Percentiles rank a stretch among this genome's conserved stretches.
phyloP scores from a whole-genome alignment of 2,113 vertebrate species.

The Rafetus swinhoei region DNA sequence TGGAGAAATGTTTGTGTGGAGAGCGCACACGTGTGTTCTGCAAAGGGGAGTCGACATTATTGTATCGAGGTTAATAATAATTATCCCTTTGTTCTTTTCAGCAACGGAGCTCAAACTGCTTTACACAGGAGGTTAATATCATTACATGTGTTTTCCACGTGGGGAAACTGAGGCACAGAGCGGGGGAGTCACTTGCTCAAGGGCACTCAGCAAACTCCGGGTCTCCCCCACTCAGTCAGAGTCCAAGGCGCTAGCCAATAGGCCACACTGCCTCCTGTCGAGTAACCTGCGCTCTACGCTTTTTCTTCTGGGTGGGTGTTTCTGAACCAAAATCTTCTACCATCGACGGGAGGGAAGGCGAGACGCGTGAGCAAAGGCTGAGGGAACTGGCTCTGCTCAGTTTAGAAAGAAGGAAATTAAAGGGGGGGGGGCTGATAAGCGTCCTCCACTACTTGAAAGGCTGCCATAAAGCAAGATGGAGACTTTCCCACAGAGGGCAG shows the following conservation, averaged over 20 bases:
- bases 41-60: rapidly evolving
- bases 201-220: neutral
- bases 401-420: neutral
- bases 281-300: neutral
- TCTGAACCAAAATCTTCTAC: neutral
- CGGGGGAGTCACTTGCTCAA: rapidly evolving
- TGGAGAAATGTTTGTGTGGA: neutral
- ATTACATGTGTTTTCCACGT: neutral
- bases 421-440: neutral
- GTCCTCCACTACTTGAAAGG: neutral
- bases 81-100: neutral
- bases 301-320: neutral
- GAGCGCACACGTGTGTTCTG: neutral
- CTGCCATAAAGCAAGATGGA: neutral
- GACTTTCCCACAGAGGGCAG: neutral
- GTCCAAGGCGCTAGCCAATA: neutral
- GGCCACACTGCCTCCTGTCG: neutral
- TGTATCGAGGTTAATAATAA: neutral
- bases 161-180: neutral
- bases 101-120: rapidly evolving
- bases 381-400: neutral
- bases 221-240: neutral
- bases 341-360: neutral
- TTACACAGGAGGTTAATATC: rapidly evolving
- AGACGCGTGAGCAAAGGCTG: neutral